Percentiles rank a stretch among this genome's conserved stretches.
Evolutionary conservation across 2,888 invertebrate genomes (phyloP).

Genomic region (Lasioglossum morio): DNA sequence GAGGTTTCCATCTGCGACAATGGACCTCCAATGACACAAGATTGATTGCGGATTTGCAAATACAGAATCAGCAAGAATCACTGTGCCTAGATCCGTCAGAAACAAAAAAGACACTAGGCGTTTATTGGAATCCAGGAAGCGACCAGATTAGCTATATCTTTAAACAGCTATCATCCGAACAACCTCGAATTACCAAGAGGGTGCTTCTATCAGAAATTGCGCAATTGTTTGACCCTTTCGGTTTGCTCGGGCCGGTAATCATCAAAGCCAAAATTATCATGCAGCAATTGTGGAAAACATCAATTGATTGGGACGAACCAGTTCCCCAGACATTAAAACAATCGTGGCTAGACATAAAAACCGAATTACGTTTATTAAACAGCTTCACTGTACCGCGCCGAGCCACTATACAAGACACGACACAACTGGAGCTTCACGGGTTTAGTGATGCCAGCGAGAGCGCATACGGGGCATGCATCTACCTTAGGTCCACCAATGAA

Average conservation of each 20-base stretch:
- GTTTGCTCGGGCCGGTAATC: neutral
- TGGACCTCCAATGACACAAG: neutral
- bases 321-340: neutral
- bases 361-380: no score
- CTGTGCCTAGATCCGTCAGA: no score
- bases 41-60: no score
- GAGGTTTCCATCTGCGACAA: neutral
- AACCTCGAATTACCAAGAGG: neutral
- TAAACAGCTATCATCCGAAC: no score
- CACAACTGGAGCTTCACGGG: neutral
- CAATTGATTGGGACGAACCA: neutral
- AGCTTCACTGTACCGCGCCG: no score
- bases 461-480: constrained; percentile 17
- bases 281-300: neutral
- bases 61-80: no score
- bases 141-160: no score
- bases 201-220: neutral
- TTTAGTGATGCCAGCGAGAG: constrained; percentile 3
- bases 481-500: neutral
- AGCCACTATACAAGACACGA: no score
- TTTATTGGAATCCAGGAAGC: no score
- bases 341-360: neutral
- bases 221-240: neutral
- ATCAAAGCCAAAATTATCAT: neutral
- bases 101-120: no score